These are phyloP conservation scores for Meteorus cinctellus DNA, from an alignment of 2,888 invertebrate genomes.

Conservation along the genomic window DNA sequence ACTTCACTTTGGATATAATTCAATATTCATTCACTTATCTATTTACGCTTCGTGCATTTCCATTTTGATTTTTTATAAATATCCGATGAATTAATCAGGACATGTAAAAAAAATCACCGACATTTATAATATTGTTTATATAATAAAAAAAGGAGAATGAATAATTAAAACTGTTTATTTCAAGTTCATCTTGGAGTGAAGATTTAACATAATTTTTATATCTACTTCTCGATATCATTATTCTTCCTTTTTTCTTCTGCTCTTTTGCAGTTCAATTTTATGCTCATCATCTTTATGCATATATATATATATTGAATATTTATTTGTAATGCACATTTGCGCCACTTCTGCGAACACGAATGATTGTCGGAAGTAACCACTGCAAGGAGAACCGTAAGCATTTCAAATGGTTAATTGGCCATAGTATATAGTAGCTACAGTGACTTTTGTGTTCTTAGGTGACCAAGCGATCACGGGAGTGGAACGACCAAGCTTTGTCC, in stretches of 20 bases:
- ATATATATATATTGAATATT: conserved; percentile 1
- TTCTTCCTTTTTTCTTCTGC: background rate
- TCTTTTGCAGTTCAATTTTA: background rate
- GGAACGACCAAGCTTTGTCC: conserved; percentile 60
- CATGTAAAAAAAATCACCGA: no score
- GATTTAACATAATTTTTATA: no score
- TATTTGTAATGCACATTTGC: conserved; percentile 5
- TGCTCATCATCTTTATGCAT: conserved; percentile 1
- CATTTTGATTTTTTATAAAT: no score
- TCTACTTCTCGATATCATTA: no score
- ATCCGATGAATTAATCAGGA: no score
- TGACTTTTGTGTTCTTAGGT: conserved; percentile 62
- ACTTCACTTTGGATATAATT: background rate
- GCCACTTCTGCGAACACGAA: conserved; percentile 3
- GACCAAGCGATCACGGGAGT: conserved; percentile 70
- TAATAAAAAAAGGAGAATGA: no score
- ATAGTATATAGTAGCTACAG: conserved; percentile 53
- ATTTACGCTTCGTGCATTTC: no score
- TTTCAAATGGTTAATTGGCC: conserved; percentile 73
- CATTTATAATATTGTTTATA: no score
- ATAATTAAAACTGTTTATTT: no score
- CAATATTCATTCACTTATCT: conserved; percentile 7
- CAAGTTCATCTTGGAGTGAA: no score
- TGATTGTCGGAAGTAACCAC: conserved; percentile 66
- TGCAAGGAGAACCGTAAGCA: conserved; percentile 63